Percentiles rank a stretch among this genome's conserved stretches.
Evolutionary conservation across 2,797 vertebrate genomes (phyloP).

Genomic region (Melanogrammus aeglefinus): DNA sequence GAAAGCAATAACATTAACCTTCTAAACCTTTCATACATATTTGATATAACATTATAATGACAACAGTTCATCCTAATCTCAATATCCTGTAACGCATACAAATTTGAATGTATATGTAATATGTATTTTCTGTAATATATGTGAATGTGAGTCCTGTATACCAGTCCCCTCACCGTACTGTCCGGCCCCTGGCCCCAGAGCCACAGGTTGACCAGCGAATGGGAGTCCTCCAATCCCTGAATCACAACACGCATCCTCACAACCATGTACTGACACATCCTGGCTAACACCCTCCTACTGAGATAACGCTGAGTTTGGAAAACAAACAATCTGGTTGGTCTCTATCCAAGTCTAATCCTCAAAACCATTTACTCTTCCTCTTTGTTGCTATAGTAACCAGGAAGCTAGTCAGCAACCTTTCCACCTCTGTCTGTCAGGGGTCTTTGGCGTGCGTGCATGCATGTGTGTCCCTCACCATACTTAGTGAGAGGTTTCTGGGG

Average conservation of each 20-base stretch:
- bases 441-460: not conserved
- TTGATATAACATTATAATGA: not conserved
- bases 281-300: not conserved
- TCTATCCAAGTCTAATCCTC: not conserved
- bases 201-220: constrained; percentile 49
- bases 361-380: not conserved
- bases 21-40: not conserved
- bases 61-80: not conserved
- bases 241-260: constrained; percentile 11
- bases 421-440: not conserved
- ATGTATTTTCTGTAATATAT: not conserved
- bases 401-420: not conserved
- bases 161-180: constrained; percentile 33
- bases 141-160: not conserved
- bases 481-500: constrained; percentile 26
- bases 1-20: not conserved
- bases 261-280: not conserved
- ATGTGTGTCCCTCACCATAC: not conserved
- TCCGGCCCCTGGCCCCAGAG: constrained; percentile 37
- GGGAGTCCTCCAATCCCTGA: constrained; percentile 65
- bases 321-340: constrained; percentile 2
- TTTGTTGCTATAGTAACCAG: not conserved
- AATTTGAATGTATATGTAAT: constrained; percentile 39
- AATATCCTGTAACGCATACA: not conserved
- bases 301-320: not conserved